Conservation (phyloP, 1,140 invertebrate species). For the Dendrolimus kikuchii region DNA sequence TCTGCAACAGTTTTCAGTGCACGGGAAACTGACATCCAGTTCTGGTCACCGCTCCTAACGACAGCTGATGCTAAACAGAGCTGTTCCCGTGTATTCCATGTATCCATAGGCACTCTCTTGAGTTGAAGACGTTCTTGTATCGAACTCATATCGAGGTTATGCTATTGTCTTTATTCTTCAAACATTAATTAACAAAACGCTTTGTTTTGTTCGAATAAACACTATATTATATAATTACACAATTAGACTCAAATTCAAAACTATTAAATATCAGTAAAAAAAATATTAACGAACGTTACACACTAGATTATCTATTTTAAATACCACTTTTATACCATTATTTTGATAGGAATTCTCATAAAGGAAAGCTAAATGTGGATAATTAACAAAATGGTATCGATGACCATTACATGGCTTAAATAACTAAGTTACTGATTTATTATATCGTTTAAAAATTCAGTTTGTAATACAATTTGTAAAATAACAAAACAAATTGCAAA, state of each 20-base stretch:
- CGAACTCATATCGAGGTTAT: constrained; percentile 61
- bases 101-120: constrained; percentile 82
- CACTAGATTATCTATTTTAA: too few species aligned
- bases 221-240: not conserved
- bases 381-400: too few species aligned
- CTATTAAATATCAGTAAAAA: not conserved
- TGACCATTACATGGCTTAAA: too few species aligned
- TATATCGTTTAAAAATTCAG: too few species aligned
- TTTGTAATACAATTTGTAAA: too few species aligned
- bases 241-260: not conserved
- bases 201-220: constrained; percentile 1
- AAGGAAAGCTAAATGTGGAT: too few species aligned
- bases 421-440: too few species aligned
- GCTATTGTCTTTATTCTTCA: not conserved
- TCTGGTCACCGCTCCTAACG: constrained; percentile 91
- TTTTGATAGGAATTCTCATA: too few species aligned
- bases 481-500: too few species aligned
- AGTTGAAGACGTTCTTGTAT: constrained; percentile 76
- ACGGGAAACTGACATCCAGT: constrained; percentile 93
- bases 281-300: too few species aligned
- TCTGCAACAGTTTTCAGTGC: constrained; percentile 82
- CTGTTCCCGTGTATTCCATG: constrained; percentile 89
- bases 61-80: constrained; percentile 91
- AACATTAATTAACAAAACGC: not conserved
- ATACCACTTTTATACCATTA: too few species aligned